phyloP scores from a whole-genome alignment of 1,140 invertebrate species.

The Armadillidium nasatum region DNA sequence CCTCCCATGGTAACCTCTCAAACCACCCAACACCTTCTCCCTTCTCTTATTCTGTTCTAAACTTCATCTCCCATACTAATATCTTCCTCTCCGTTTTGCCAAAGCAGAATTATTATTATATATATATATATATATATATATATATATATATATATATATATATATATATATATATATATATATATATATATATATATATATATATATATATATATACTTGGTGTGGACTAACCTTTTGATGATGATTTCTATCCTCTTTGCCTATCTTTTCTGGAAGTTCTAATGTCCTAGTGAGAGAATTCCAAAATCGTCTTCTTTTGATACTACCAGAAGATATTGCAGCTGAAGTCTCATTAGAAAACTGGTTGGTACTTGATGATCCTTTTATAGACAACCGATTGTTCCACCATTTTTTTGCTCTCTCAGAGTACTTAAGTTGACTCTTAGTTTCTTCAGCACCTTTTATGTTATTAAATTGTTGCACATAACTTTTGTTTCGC shows the following conservation, averaged over 20 bases:
- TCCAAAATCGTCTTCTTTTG: neutral
- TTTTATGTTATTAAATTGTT: neutral
- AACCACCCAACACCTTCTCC: too few relatives aligned
- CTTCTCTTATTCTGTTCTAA: too few relatives aligned
- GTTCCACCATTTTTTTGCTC: neutral
- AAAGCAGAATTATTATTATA: too few relatives aligned
- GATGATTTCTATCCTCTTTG: neutral
- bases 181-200: too few relatives aligned
- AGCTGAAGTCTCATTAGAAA: neutral
- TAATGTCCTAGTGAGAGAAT: neutral
- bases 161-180: too few relatives aligned
- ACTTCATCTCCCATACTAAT: too few relatives aligned
- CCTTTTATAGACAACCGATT: neutral
- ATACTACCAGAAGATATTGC: neutral
- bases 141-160: too few relatives aligned
- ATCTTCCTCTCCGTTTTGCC: too few relatives aligned
- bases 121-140: too few relatives aligned
- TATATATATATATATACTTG: too few relatives aligned
- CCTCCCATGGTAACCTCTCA: too few relatives aligned
- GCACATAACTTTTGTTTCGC: neutral
- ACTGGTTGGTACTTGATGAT: neutral
- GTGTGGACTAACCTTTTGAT: neutral
- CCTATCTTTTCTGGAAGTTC: neutral
- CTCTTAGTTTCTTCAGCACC: neutral
- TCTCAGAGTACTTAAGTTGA: neutral